Conservation (phyloP, 2,888 invertebrate species). For the Physocephala rufipes region DNA sequence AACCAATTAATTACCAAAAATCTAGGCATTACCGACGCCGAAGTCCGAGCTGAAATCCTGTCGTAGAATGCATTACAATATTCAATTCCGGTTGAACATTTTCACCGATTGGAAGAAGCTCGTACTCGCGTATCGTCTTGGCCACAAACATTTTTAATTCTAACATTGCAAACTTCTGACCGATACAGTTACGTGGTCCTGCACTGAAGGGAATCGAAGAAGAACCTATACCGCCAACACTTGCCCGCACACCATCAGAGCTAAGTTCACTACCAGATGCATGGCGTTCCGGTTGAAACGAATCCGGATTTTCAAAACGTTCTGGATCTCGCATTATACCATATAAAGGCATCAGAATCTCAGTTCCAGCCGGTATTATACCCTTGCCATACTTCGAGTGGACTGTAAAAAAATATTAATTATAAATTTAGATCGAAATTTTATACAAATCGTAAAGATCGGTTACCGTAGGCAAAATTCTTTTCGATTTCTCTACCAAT, state of each 20-base stretch:
- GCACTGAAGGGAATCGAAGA: slow-evolving; percentile 55
- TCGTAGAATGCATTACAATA: slow-evolving; percentile 52
- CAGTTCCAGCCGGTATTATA: slow-evolving; percentile 48
- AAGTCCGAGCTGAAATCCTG: slow-evolving; percentile 52
- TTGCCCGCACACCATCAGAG: slow-evolving; percentile 44
- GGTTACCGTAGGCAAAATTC: slow-evolving; percentile 50
- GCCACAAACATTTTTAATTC: slow-evolving; percentile 57
- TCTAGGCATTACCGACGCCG: slow-evolving; percentile 29
- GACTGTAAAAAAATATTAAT: slow-evolving; percentile 38
- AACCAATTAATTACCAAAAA: neutral
- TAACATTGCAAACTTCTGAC: slow-evolving; percentile 59
- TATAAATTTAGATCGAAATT: too few species aligned
- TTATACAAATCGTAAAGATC: too few species aligned
- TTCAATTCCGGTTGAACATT: slow-evolving; percentile 50
- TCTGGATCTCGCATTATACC: slow-evolving; percentile 52
- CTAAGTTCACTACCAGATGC: too few species aligned
- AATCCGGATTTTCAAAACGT: slow-evolving; percentile 65
- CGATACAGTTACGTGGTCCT: slow-evolving; percentile 59
- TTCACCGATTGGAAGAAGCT: slow-evolving; percentile 51
- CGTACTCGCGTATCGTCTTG: slow-evolving; percentile 55
- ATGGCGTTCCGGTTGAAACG: slow-evolving; percentile 50
- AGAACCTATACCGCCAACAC: slow-evolving; percentile 47
- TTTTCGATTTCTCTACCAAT: slow-evolving; percentile 69
- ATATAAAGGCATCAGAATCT: slow-evolving; percentile 49
- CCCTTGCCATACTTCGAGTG: slow-evolving; percentile 48